phyloP scores from a whole-genome alignment of 2,113 vertebrate genomes.

The Muscicapa adusta region DNA sequence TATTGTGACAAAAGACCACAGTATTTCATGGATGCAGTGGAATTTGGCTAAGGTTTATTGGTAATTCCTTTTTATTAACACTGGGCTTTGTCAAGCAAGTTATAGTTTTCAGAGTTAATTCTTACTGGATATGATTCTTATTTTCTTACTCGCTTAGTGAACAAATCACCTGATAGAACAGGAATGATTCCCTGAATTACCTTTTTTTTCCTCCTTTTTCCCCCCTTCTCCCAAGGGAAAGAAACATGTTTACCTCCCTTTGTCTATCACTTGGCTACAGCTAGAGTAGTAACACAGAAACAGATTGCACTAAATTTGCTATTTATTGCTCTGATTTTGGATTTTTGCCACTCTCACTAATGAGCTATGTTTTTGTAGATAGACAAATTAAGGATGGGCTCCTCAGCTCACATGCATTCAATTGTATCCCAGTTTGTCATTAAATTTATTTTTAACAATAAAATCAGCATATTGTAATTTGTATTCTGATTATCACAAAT shows the following conservation, averaged over 20 bases:
- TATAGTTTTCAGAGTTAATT: not conserved
- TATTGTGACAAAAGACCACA: not conserved
- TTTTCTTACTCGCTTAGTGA: not conserved
- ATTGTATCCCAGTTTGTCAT: not conserved
- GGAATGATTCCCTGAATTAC: not conserved
- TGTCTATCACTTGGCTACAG: slow-evolving; percentile 42
- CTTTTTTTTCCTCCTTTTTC: fast-evolving
- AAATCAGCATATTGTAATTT: slow-evolving; percentile 15
- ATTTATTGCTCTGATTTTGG: slow-evolving; percentile 37
- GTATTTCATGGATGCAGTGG: not conserved
- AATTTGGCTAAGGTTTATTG: slow-evolving; percentile 2
- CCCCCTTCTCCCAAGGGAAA: not conserved
- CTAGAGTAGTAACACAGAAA: slow-evolving; percentile 34
- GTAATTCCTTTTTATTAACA: not conserved
- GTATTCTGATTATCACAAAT: not conserved
- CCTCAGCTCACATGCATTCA: not conserved
- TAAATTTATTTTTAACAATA: slow-evolving; percentile 49
- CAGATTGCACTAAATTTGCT: slow-evolving; percentile 50
- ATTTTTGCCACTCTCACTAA: slow-evolving; percentile 21
- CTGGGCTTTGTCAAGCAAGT: not conserved
- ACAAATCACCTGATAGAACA: not conserved
- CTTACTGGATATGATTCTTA: not conserved
- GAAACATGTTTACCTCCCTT: slow-evolving; percentile 20
- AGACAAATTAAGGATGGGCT: not conserved
- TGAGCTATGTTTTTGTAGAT: not conserved